Percentiles rank a stretch among this genome's conserved stretches.
These are phyloP conservation scores for Melanotaenia trifasciata DNA, from an alignment of 2,797 vertebrate species.

Conservation along the genomic window DNA sequence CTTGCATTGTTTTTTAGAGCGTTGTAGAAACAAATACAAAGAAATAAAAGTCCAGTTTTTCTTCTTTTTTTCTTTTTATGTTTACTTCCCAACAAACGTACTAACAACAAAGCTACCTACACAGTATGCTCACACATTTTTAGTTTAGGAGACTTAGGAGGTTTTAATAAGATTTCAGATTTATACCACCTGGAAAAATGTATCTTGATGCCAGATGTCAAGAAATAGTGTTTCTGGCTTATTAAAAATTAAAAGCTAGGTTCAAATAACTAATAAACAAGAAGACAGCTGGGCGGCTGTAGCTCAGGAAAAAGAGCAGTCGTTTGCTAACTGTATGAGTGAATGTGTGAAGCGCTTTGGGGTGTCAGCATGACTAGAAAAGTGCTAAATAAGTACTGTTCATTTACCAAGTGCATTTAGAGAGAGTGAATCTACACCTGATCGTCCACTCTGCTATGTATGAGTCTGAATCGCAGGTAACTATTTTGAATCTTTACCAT, in stretches of 20 bases:
- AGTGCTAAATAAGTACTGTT: too few species aligned
- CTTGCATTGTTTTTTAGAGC: constrained; percentile 18
- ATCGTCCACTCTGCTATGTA: too few species aligned
- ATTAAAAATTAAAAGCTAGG: constrained; percentile 27
- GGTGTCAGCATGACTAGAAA: too few species aligned
- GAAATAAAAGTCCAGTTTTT: neutral
- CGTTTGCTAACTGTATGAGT: too few species aligned
- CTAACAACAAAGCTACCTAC: constrained; percentile 4
- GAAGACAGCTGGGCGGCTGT: too few species aligned
- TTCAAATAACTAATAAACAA: constrained; percentile 35
- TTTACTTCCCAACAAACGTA: constrained; percentile 10
- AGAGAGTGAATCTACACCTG: neutral
- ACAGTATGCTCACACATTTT: neutral
- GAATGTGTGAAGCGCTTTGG: too few species aligned
- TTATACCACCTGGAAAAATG: constrained; percentile 44
- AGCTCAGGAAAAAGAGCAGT: too few species aligned
- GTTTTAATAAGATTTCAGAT: neutral
- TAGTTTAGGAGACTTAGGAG: too few species aligned
- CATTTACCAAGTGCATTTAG: neutral
- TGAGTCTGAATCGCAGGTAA: neutral
- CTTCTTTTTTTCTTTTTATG: neutral
- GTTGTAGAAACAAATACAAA: constrained; percentile 11
- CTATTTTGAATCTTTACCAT: too few species aligned
- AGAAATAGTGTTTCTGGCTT: constrained; percentile 28
- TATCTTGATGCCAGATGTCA: constrained; percentile 41